These are phyloP conservation scores for Syrrhaptes paradoxus DNA, from an alignment of 2,113 vertebrate species.

Conservation along the genomic window DNA sequence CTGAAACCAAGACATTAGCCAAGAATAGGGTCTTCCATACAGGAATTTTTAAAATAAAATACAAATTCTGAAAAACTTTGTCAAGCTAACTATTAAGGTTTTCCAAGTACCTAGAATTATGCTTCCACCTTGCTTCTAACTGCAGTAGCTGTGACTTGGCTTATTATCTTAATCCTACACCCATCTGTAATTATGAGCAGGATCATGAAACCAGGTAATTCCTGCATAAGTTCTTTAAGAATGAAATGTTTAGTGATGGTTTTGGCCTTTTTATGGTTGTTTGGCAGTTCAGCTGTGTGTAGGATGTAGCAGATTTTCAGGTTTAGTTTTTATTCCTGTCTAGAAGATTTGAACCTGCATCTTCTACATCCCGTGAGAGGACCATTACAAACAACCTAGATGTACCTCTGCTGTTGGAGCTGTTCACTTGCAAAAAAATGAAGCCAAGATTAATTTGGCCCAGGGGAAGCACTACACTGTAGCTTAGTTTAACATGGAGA, in stretches of 20 bases:
- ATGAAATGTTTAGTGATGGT: background rate
- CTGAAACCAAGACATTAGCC: too few species aligned
- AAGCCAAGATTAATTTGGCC: slow-evolving; percentile 14
- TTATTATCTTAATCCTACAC: background rate
- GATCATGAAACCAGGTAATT: background rate
- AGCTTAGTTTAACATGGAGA: background rate
- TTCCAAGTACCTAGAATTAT: background rate
- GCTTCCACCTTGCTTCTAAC: background rate
- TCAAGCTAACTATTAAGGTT: background rate
- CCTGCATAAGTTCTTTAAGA: background rate
- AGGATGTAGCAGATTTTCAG: background rate
- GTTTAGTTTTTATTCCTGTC: background rate
- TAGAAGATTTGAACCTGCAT: background rate
- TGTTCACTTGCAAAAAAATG: background rate
- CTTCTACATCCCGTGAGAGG: background rate
- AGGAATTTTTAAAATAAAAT: background rate
- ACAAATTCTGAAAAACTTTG: background rate
- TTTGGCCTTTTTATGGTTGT: background rate
- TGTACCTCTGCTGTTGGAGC: background rate
- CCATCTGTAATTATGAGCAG: background rate
- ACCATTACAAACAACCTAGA: background rate
- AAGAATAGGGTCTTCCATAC: background rate
- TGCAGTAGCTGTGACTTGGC: background rate
- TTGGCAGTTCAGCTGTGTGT: background rate
- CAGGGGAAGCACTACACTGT: background rate